Evolutionary conservation across 2,797 vertebrate genomes (phyloP), one percentile per base, ranked within the genome.

Genomic region (Microtus agrestis): DNA sequence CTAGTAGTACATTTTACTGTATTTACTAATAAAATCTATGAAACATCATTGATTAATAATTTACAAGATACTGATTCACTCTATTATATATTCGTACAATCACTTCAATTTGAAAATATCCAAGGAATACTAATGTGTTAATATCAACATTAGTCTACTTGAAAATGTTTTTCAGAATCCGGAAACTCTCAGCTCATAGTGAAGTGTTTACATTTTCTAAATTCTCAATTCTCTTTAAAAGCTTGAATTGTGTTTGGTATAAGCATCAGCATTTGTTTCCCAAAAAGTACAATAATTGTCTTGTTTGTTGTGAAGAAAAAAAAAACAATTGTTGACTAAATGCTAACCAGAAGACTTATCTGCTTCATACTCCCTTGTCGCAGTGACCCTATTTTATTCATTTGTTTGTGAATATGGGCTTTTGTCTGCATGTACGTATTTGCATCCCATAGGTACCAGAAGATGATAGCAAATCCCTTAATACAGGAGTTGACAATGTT

Each of bases 41-140:
- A 13, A 79, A 79, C 9, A 89, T 63, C 17, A 48, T 69, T 8
- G 9, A 87, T 31, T 69, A 1, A 1, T 74, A n/a, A 65, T 74
- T 95, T 73, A 15, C 31, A 78, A 95, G n/a, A 88, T 84, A 84
- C 14, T 93, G 11, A 31, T 59, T 89, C 2, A 89, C 1, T 61
- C 12, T 87, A 71, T 59, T 51, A 67, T 19, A 17, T 82, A 40
- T 46, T 34, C 10, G 61, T 77, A 11, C 34, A 13, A 71, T 6
- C 73, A 71, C n/a, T 78, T 37, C 6, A 34, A 43, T 86, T 78
- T 84, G 1, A 43, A 82, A 43, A 63, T 43, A 46, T 84, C 59
- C 46, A 46, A 61, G 15, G 69, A 78, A 93, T 78, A 29, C 59
- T 12, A 91, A 40, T 69, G 15, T 81, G 7, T 91, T 77, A 63